These are phyloP conservation scores for Paradisaea rubra DNA, from an alignment of 2,113 vertebrate genomes.

Conservation along the genomic window DNA sequence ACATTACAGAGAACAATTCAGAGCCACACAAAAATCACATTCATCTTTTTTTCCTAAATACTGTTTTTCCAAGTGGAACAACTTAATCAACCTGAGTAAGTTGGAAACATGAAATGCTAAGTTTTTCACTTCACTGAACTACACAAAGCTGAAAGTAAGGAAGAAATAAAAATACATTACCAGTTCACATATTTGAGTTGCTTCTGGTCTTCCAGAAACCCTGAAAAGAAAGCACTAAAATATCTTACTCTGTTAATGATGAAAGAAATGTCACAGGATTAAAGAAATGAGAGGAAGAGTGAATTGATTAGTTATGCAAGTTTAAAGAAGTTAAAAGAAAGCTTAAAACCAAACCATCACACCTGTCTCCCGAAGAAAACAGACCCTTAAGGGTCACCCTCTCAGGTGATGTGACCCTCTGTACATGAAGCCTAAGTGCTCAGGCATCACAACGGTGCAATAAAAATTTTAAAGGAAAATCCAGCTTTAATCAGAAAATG, in stretches of 20 bases:
- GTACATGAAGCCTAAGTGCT: fast-evolving
- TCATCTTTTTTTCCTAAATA: background rate
- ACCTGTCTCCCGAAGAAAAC: background rate
- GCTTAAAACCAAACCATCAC: background rate
- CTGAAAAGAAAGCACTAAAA: slow-evolving; percentile 63
- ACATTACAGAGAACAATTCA: background rate
- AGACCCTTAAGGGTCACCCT: no score
- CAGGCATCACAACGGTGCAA: background rate
- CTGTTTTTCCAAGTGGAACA: background rate
- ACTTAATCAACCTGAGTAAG: background rate
- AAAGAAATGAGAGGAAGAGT: background rate
- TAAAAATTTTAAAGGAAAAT: background rate
- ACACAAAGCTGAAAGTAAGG: background rate
- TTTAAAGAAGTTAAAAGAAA: background rate
- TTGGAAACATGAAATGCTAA: background rate
- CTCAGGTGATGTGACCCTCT: background rate
- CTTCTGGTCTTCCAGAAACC: slow-evolving; percentile 74
- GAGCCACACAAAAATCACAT: background rate
- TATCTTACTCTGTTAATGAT: background rate
- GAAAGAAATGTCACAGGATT: no score
- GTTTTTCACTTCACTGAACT: background rate
- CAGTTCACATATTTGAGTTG: slow-evolving; percentile 80
- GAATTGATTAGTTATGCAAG: background rate
- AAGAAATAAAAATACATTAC: slow-evolving; percentile 69
- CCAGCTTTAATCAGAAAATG: background rate